Base-by-base conservation (phyloP, 2,113 vertebrate genomes). In the Speoplatyrhinus poulsoni region DNA sequence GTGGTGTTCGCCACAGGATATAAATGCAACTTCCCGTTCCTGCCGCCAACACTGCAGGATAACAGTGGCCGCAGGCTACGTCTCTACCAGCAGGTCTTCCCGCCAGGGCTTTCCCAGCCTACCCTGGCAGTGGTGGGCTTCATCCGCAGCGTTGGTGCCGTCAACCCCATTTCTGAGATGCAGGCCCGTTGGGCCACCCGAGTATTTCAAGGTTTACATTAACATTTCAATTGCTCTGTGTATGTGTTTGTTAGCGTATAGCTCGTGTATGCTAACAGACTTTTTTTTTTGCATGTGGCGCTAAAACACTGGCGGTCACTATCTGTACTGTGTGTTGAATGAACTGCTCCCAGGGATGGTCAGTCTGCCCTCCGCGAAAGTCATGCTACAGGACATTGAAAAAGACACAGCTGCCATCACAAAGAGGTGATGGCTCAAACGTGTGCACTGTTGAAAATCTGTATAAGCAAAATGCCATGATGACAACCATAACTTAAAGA, bases 1-100 rank as follows among this genome's bases (percentile, higher is more conserved):
- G 91, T 97, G 46, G 79, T 98, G 52, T 96, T 96, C 46, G 94
- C 96, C 75, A 98, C 96, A 0, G 96, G 96, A 47, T 97, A 96
- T 83, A 87, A 68, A 70, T 94, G 90, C 85, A 83, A 76, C 52
- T 98, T 96, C 85, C 94, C 95, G 0, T 97, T 96, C 82, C 93
- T 98, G 0, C 90, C 93, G 3, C 46, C 80, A 4, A 88, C 48
- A 0, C 66, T 95, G n/a, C 87, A 62, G 89, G 93, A 48, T 75
- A 91, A 73, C 84, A 88, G 15, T 90, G 94, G 77, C 9, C 62
- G 75, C 72, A 85, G 93, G 79, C 58, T 94, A n/a, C 3, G 82
- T 1, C 92, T 98, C 3, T 97, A 96, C 73, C 96, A 91, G 72
- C 93, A 68, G 0, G 6, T 96, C 46, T 96, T 97, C 12, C 93